phyloP scores from a whole-genome alignment of 2,113 vertebrate genomes.

The Toxotes jaculatrix region DNA sequence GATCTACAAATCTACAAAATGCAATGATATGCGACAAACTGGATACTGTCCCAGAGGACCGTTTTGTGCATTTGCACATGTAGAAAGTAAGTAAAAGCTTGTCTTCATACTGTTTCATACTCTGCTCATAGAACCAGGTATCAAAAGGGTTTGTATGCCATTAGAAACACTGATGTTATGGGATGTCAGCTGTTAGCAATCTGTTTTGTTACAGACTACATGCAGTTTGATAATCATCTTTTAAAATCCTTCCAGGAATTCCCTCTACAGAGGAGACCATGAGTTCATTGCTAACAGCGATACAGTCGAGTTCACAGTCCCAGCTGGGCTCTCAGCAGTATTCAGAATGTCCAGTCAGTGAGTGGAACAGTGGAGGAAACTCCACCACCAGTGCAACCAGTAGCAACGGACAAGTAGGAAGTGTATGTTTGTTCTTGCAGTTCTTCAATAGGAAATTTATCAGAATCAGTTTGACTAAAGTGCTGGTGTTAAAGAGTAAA shows the following conservation, averaged over 20 bases:
- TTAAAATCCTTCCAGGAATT: constrained; percentile 81
- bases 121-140: not conserved
- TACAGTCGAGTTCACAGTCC: constrained; percentile 84
- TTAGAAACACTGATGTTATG: not conserved
- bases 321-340: constrained; percentile 84
- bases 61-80: constrained; percentile 94
- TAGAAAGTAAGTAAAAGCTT: constrained; percentile 87
- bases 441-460: not conserved
- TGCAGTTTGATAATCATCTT: not conserved
- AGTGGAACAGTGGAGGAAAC: constrained; percentile 87
- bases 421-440: constrained; percentile 81
- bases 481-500: not conserved
- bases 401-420: constrained; percentile 86
- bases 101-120: not conserved
- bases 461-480: not conserved
- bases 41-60: constrained; percentile 93
- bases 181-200: not conserved
- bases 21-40: constrained; percentile 94
- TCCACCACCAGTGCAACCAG: constrained; percentile 76
- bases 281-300: constrained; percentile 84
- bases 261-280: constrained; percentile 87
- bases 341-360: constrained; percentile 86
- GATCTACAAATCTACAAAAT: constrained; percentile 97
- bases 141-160: no score
- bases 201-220: not conserved